A percentile compares a stretch with the other conserved stretches of the same genome.
Evolutionary conservation across 2,113 vertebrate genomes (phyloP).

Genomic region (Anoura caudifer): DNA sequence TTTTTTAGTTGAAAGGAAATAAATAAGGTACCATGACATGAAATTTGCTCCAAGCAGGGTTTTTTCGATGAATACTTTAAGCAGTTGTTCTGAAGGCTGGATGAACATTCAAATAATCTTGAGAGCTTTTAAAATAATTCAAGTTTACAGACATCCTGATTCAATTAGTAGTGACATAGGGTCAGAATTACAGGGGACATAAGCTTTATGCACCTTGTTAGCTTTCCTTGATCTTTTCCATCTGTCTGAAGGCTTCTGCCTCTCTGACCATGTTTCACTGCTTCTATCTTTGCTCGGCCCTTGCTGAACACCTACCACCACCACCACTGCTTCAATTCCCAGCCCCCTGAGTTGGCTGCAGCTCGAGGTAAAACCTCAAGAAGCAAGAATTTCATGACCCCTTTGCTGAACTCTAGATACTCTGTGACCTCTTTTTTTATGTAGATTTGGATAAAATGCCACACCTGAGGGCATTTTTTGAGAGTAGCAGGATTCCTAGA

Average conservation of each 20-base stretch:
- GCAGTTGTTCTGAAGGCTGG: not conserved
- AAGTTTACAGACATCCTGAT: not conserved
- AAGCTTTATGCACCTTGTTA: not conserved
- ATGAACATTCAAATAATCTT: not conserved
- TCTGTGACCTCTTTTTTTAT: not conserved
- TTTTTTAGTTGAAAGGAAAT: constrained; percentile 32
- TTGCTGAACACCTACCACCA: not conserved
- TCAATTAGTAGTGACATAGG: not conserved
- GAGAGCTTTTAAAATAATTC: constrained; percentile 13
- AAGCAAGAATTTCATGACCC: not conserved
- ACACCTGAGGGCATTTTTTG: not conserved
- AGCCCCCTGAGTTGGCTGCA: not conserved
- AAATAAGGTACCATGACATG: not conserved
- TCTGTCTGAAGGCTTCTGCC: not conserved
- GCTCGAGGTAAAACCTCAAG: not conserved
- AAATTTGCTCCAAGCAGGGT: constrained; percentile 25
- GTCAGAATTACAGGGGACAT: not conserved
- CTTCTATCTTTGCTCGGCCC: not conserved
- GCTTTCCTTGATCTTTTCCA: not conserved
- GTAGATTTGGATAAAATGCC: not conserved
- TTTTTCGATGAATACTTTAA: constrained; percentile 37
- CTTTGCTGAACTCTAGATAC: not conserved
- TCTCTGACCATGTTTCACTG: not conserved
- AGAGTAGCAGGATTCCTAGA: not conserved
- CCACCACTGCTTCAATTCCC: not conserved